A percentile compares a stretch with the other conserved stretches of the same genome.
phyloP scores from a whole-genome alignment of 2,113 vertebrate genomes.

The Cottus gobio region DNA sequence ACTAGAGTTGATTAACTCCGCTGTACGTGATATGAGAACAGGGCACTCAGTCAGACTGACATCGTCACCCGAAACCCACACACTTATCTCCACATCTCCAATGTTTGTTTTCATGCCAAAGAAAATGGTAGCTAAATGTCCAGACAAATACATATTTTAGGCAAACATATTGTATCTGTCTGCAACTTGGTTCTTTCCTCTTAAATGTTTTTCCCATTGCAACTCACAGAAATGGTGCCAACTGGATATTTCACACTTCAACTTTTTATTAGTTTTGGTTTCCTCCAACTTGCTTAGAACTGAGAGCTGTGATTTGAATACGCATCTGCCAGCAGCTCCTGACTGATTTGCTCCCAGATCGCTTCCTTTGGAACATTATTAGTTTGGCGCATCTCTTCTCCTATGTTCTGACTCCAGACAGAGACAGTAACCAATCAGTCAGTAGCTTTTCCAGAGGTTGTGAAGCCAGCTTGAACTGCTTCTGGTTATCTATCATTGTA shows the following conservation, averaged over 20 bases:
- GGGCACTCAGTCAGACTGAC: slow-evolving; percentile 15
- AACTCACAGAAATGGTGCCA: slow-evolving; percentile 10
- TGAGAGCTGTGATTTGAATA: slow-evolving; percentile 22
- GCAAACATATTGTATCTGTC: slow-evolving; percentile 17
- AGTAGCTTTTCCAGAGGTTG: slow-evolving; percentile 20
- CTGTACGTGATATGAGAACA: background rate
- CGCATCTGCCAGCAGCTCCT: slow-evolving; percentile 41
- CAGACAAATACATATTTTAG: slow-evolving; percentile 25
- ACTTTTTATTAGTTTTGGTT: slow-evolving; percentile 30
- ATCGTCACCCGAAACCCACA: background rate
- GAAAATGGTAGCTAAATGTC: slow-evolving; percentile 13
- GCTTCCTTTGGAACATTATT: slow-evolving; percentile 44
- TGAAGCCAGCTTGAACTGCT: slow-evolving; percentile 18
- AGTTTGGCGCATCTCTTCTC: slow-evolving; percentile 41
- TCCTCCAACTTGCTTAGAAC: slow-evolving; percentile 29
- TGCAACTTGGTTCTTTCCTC: slow-evolving; percentile 1
- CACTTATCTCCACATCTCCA: background rate
- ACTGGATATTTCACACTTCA: slow-evolving; percentile 13
- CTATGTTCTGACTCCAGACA: slow-evolving; percentile 43
- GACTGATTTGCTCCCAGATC: slow-evolving; percentile 60
- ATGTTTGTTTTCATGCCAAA: slow-evolving; percentile 14
- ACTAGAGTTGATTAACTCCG: slow-evolving; percentile 32
- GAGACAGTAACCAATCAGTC: slow-evolving; percentile 52
- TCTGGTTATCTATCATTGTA: background rate
- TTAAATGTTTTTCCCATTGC: slow-evolving; percentile 26